Evolutionary conservation across 2,113 vertebrate genomes (phyloP), one percentile per base, ranked within the genome.

Genomic region (Cnemophilus loriae): DNA sequence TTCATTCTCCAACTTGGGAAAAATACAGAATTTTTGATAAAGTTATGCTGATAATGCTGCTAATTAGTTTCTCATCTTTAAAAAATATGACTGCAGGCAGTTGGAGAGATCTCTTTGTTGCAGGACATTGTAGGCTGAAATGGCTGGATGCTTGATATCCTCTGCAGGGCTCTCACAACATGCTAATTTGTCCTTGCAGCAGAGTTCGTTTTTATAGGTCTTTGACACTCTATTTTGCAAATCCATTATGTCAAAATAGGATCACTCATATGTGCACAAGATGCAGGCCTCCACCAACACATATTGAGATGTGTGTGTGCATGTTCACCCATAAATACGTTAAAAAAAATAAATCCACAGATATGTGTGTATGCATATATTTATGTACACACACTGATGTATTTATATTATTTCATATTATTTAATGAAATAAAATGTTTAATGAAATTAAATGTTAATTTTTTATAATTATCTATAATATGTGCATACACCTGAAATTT

Each of bases 1-100:
- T 33, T 59, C 52, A 44, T 86, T 75, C 75, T 92, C 63, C 83
- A 85, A 14, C 64, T 63, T 55, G 65, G 84, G 44, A 67, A 76
- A 94, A 89, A 63, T 20, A 80, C 42, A 70, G 59, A 47, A 23
- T 55, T 91, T 93, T 90, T 91, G 93, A 94, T 84, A 95, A 93
- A 95, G 65, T 75, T 94, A 53, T 94, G 87, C 84, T 85, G 90
- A 94, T 95, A 95, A 91, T 67, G 71, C 55, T 80, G 75, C 83
- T 96, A 96, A 97, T 95, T 96, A 95, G 75, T 93, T 94, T 77
- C 59, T 96, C 90, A 70, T 96, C 78, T 96, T 89, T 70, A 85
- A 89, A 90, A 93, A 94, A 77, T 27, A 59, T 28, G 59, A 63
- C 93, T 90, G 67, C 47, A 76, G 93, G 94, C 90, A 80, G 86